phyloP scores from a whole-genome alignment of 2,888 invertebrate genomes.

The Sinopyrophorus schimmeli region DNA sequence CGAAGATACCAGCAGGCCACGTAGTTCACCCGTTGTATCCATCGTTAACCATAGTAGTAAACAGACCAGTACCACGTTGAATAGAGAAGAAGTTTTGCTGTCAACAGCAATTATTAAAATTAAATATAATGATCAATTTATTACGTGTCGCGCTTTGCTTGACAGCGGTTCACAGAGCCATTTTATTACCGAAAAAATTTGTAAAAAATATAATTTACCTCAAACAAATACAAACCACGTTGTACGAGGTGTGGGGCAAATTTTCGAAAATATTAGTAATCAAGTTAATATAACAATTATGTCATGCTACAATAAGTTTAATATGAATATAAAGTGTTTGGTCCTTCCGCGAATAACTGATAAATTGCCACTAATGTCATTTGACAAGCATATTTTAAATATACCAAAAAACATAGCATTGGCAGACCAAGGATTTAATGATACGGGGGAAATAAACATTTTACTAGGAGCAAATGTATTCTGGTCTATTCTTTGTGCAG shows the following conservation, averaged over 20 bases:
- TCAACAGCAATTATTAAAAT: slow-evolving; percentile 2
- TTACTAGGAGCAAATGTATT: slow-evolving; percentile 31
- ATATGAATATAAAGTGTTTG: slow-evolving; percentile 9
- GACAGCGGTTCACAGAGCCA: slow-evolving; percentile 11
- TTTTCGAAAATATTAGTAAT: not conserved
- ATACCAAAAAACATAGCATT: slow-evolving; percentile 20
- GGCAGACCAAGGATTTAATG: slow-evolving; percentile 32
- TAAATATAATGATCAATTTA: not conserved
- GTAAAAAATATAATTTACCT: slow-evolving; percentile 5
- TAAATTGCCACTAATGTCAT: slow-evolving; percentile 14
- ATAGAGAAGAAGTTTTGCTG: too few relatives aligned
- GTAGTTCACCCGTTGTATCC: too few relatives aligned
- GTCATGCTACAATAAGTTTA: slow-evolving; percentile 1
- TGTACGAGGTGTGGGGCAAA: slow-evolving; percentile 4
- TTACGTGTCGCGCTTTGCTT: slow-evolving; percentile 6
- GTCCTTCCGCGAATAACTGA: slow-evolving; percentile 14
- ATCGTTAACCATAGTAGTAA: too few relatives aligned
- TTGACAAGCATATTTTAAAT: slow-evolving; percentile 28
- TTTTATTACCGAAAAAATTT: slow-evolving; percentile 12
- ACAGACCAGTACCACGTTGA: too few relatives aligned
- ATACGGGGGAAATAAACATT: slow-evolving; percentile 27
- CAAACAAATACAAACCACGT: not conserved
- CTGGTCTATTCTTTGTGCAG: slow-evolving; percentile 23
- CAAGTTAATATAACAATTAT: slow-evolving; percentile 1
- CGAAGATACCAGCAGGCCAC: too few relatives aligned